Evolutionary conservation across 2,888 invertebrate genomes (phyloP), one percentile per base, ranked within the genome.

Genomic region (Parnassius apollo): DNA sequence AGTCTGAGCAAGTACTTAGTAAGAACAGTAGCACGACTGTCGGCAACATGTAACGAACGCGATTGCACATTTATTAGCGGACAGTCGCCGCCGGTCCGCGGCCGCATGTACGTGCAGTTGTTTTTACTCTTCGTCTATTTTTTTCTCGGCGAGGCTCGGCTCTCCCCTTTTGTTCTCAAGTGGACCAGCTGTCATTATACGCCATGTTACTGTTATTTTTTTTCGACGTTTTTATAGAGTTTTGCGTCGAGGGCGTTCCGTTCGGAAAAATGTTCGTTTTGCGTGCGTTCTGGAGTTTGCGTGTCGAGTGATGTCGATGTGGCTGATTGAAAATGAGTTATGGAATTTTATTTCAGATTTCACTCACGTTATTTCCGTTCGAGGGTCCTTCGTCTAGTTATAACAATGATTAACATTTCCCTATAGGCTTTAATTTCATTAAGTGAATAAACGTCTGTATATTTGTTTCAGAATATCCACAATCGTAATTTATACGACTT

Each of bases 121-220:
- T 88, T 91, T 89, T 85, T 83, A 83, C 88, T 91, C 88, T 85
- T 85, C 81, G 82, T 85, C 81, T 90, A 89, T 90, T 91, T 91
- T 88, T 91, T 91, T 86, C 91, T 88, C 91, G 81, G 82, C 88
- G 88, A 85, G 88, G 77, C 89, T 86, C 86, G 74, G 83, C 88
- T 89, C 86, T 87, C 91, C 90, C 88, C 91, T 87, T 91, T 91
- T 92, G 91, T 92, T 91, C 90, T 91, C 91, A 92, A 92, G 92
- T 92, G 92, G 91, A 91, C 92, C 92, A 92, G 92, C 92, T 92
- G 92, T 92, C 92, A 92, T 92, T 92, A 92, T 92, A 89, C 91
- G 91, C 91, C 88, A 92, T 92, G 92, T 90, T 90, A 91, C 91
- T 88, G 91, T 92, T 88, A 83, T 88, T 89, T 91, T 73, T 89